These are phyloP conservation scores for Halcyon malimbica DNA, from an alignment of 2,113 vertebrate species.

Conservation along the genomic window DNA sequence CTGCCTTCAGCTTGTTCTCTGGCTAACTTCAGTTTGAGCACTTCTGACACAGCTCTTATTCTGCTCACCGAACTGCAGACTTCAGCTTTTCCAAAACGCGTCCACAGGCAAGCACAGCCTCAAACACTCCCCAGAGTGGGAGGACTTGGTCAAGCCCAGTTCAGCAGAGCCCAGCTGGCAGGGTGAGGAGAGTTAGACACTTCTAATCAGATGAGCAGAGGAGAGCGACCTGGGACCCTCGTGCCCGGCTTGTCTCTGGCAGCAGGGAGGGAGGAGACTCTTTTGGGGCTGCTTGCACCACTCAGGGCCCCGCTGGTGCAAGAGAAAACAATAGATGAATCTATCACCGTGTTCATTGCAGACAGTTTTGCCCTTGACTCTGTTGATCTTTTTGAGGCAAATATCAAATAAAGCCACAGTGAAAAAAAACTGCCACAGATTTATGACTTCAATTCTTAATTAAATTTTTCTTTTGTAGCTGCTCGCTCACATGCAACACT, in stretches of 20 bases:
- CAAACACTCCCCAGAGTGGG: not conserved
- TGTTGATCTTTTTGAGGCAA: constrained; percentile 21
- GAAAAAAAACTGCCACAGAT: constrained; percentile 44
- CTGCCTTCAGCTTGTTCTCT: not conserved
- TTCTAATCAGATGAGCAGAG: not conserved
- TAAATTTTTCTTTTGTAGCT: constrained; percentile 48
- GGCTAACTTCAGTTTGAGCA: not conserved
- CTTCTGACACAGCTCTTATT: not conserved
- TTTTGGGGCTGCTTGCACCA: not conserved
- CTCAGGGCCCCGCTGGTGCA: not conserved
- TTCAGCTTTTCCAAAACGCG: not conserved
- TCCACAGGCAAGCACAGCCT: not conserved
- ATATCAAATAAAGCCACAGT: not conserved
- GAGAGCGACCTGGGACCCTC: not conserved
- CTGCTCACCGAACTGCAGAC: not conserved
- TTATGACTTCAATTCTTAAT: constrained; percentile 36
- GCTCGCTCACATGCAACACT: constrained; percentile 3
- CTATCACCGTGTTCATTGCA: not conserved
- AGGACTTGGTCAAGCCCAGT: not conserved
- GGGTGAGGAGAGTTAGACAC: not conserved
- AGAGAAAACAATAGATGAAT: not conserved
- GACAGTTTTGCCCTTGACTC: constrained; percentile 9
- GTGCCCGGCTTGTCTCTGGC: fast-evolving
- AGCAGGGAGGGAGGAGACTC: fast-evolving
- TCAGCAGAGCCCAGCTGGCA: not conserved